Percentiles rank a stretch among this genome's conserved stretches.
These are phyloP conservation scores for Buceros bicornis DNA, from an alignment of 2,797 vertebrate species.

Conservation along the genomic window DNA sequence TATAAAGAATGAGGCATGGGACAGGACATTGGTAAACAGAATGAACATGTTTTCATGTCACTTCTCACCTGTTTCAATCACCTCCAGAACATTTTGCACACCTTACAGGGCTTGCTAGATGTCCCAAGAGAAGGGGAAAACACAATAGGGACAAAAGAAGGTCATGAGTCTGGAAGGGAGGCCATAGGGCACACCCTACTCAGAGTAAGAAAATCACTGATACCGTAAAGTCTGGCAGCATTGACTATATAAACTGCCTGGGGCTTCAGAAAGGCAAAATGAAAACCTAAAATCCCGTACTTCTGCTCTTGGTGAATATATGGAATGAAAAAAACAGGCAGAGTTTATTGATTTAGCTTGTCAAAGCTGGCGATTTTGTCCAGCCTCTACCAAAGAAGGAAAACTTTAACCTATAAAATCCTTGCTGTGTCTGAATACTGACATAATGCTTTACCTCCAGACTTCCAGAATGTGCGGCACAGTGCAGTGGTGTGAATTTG, in stretches of 20 bases:
- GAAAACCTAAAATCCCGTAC: background rate
- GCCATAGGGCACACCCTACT: background rate
- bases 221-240: background rate
- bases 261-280: background rate
- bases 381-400: background rate
- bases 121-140: background rate
- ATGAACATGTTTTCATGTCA: background rate
- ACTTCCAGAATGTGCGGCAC: conserved; percentile 84
- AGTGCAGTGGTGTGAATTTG: conserved; percentile 83
- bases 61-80: background rate
- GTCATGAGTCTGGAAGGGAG: background rate
- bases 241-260: background rate
- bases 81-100: background rate
- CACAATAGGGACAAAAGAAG: background rate
- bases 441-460: conserved; percentile 80
- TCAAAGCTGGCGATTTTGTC: background rate
- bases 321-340: background rate
- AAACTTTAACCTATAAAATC: background rate
- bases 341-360: background rate
- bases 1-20: background rate
- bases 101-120: background rate
- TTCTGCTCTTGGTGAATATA: background rate
- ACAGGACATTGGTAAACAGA: background rate
- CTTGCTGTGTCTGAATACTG: background rate
- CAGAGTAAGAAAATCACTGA: background rate